Base-by-base conservation (phyloP, 2,888 invertebrate genomes). In the Ornithoptera priamus region DNA sequence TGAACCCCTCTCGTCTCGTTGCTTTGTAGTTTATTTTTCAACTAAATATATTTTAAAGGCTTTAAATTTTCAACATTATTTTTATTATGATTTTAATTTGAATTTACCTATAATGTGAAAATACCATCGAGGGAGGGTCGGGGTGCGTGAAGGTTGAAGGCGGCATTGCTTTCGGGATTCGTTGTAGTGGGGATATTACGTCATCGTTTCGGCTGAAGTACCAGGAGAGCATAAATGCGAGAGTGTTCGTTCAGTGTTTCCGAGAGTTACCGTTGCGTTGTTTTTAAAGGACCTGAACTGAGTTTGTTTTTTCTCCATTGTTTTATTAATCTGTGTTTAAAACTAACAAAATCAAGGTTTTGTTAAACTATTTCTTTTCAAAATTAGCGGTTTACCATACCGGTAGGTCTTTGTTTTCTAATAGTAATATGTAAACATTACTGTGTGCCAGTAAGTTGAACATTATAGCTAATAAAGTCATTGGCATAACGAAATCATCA, bases 141-240 rank as follows among this genome's bases (percentile, higher is more conserved):
- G 42, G 62, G 63, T 46, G 58, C 15, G 42, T 22, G 50, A 0
- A 17, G 18, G 30, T 10, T 39, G 36, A 53, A 60, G 46, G 39
- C 64, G 63, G 50, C 61, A 6, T 22, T 24, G 30, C 53, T 7
- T 22, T 50, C 46, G 59, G 61, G 56, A 59, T 59, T 30, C 53
- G 22, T n/a, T 53, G 36, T 46, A 61, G 64, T 53, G 61, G 68
- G 68, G 62, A 68, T 68, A 70, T 72, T 70, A 70, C 69, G 70
- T 72, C 68, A 70, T 69, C 46, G 63, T 62, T 62, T 58, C 65
- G 58, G 24, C 67, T 64, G 39, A 24, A 63, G 18, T 70, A 74
- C 71, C 53, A 73, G 73, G 73, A 60, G 7, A 69, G 30, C 72
- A 73, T 73, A 63, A 68, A 30, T 30, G 30, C n/a, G 4, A 39